Percentiles rank a stretch among this genome's conserved stretches.
Evolutionary conservation across 2,797 vertebrate species (phyloP).

Genomic region (Silurus aristotelis): DNA sequence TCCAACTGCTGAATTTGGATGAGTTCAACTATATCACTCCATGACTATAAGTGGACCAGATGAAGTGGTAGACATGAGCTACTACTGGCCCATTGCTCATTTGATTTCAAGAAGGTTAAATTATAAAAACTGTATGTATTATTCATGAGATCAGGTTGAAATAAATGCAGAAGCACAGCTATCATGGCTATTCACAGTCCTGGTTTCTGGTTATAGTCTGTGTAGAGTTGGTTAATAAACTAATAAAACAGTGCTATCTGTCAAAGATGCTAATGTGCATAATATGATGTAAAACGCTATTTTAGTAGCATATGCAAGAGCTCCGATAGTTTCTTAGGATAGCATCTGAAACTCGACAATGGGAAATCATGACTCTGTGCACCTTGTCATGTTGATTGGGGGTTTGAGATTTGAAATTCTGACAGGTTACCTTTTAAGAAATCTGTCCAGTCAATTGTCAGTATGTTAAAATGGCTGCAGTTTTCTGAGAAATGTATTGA

Average conservation of each 20-base stretch:
- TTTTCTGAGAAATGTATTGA: constrained; percentile 26
- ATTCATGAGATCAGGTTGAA: neutral
- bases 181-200: neutral
- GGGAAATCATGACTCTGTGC: constrained; percentile 73
- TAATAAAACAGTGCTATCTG: constrained; percentile 35
- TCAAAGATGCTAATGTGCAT: constrained; percentile 6
- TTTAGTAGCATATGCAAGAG: constrained; percentile 20
- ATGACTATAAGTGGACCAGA: neutral
- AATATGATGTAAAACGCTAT: constrained; percentile 27
- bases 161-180: neutral
- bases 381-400: constrained; percentile 66
- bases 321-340: constrained; percentile 72
- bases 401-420: constrained; percentile 46
- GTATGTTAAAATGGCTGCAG: constrained; percentile 34
- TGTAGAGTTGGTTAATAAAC: neutral
- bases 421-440: constrained; percentile 50
- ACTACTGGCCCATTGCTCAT: neutral
- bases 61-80: neutral
- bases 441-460: constrained; percentile 43
- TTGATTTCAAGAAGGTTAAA: neutral
- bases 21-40: neutral
- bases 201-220: neutral
- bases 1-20: neutral
- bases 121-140: too few species aligned
- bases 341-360: constrained; percentile 71